These are phyloP conservation scores for Boulengerochromis microlepis DNA, from an alignment of 2,113 vertebrate species.

Conservation along the genomic window DNA sequence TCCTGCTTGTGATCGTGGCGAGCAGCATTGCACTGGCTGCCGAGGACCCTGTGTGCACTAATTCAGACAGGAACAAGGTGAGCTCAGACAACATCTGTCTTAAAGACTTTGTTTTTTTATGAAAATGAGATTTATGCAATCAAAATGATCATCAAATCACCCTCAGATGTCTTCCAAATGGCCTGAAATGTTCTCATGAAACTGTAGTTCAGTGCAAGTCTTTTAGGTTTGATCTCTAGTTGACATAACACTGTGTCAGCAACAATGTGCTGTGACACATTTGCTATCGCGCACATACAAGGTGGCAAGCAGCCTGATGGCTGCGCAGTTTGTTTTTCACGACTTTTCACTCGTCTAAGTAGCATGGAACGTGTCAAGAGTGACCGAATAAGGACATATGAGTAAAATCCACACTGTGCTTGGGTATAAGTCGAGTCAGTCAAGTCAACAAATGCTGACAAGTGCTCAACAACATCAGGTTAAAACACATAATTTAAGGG, in stretches of 20 bases:
- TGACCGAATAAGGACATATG: not conserved
- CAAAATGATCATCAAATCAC: not conserved
- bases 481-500: not conserved
- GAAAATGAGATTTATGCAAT: not conserved
- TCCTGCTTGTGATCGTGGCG: slow-evolving; percentile 95
- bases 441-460: not conserved
- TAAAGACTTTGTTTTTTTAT: not conserved
- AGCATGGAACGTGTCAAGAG: slow-evolving; percentile 11
- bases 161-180: not conserved
- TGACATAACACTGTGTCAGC: slow-evolving; percentile 26
- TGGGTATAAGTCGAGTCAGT: not conserved
- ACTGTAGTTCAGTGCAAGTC: not conserved
- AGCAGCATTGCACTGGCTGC: slow-evolving; percentile 97
- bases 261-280: slow-evolving; percentile 47
- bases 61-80: slow-evolving; percentile 93
- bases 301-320: slow-evolving; percentile 27
- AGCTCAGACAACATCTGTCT: not conserved
- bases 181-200: not conserved
- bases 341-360: slow-evolving; percentile 9
- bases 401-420: not conserved
- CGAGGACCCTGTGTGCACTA: slow-evolving; percentile 91
- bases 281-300: slow-evolving; percentile 8
- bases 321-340: slow-evolving; percentile 38
- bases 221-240: slow-evolving; percentile 22
- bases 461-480: not conserved